phyloP scores from a whole-genome alignment of 2,113 vertebrate species.

The Hoplias malabaricus region DNA sequence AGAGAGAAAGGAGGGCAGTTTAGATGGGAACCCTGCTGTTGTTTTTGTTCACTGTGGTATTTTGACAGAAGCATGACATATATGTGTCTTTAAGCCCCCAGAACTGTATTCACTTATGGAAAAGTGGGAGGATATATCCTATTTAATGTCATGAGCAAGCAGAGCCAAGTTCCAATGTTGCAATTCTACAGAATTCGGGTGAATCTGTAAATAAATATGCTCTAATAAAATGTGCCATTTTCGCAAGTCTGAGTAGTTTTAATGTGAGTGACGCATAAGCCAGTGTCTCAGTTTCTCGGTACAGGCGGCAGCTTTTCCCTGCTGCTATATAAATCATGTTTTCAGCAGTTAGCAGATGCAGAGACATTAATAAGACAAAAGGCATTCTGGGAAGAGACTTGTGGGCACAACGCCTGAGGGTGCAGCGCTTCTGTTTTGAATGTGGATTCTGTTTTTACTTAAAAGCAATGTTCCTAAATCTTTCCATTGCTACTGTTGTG shows the following conservation, averaged over 20 bases:
- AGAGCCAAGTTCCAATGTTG: too few relatives aligned
- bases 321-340: conserved; percentile 40
- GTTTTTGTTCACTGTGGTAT: too few relatives aligned
- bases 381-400: background rate
- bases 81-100: too few relatives aligned
- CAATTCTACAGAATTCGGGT: too few relatives aligned
- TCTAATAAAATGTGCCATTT: background rate
- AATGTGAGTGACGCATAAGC: conserved; percentile 21
- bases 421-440: background rate
- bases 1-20: too few relatives aligned
- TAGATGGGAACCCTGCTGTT: too few relatives aligned
- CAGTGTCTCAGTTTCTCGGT: background rate
- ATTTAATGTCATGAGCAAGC: too few relatives aligned
- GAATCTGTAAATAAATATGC: background rate
- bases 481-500: background rate
- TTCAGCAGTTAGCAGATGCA: conserved; percentile 15
- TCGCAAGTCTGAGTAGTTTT: background rate
- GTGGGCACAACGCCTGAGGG: background rate
- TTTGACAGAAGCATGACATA: too few relatives aligned
- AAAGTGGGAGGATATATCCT: too few relatives aligned
- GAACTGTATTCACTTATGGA: too few relatives aligned
- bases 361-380: conserved; percentile 29
- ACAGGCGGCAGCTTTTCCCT: conserved; percentile 5
- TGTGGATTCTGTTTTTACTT: background rate
- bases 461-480: background rate